These are phyloP conservation scores for Drosophila leonis DNA, from an alignment of 2,888 invertebrate species.

Conservation along the genomic window DNA sequence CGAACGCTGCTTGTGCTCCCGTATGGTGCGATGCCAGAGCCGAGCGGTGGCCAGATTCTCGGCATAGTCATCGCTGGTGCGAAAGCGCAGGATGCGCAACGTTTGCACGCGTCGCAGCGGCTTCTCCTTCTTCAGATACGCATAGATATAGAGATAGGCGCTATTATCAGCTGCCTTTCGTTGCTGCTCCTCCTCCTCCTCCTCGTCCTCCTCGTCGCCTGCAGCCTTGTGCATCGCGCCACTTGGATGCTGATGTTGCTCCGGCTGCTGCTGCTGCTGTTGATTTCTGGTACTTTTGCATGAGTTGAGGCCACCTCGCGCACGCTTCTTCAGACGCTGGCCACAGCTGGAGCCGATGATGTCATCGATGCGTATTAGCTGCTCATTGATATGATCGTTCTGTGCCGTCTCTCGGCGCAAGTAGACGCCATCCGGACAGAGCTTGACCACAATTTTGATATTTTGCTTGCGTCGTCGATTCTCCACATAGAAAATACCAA, in stretches of 20 bases:
- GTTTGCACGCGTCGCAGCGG: constrained; percentile 91
- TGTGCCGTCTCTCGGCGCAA: constrained; percentile 89
- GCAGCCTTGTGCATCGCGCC: neutral
- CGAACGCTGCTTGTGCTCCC: constrained; percentile 87
- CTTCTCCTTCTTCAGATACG: constrained; percentile 90
- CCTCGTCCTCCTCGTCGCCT: neutral
- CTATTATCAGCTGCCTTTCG: constrained; percentile 88
- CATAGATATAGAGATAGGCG: constrained; percentile 94
- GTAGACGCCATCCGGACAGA: constrained; percentile 90
- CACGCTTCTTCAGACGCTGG: constrained; percentile 66
- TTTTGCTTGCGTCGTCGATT: constrained; percentile 92
- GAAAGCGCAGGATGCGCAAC: constrained; percentile 92
- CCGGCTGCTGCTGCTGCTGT: constrained; percentile 9
- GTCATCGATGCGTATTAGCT: constrained; percentile 90
- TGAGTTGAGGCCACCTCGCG: constrained; percentile 86
- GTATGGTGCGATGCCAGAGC: constrained; percentile 92
- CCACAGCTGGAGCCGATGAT: constrained; percentile 92
- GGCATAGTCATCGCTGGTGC: constrained; percentile 93
- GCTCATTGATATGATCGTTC: constrained; percentile 89
- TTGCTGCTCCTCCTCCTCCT: constrained; percentile 1
- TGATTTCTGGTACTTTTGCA: constrained; percentile 88
- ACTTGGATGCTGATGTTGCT: constrained; percentile 2
- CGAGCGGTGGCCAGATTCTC: constrained; percentile 93
- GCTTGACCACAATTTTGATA: constrained; percentile 91
- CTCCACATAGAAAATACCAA: constrained; percentile 80